These are phyloP conservation scores for Toxonevra muliebris DNA, from an alignment of 2,888 invertebrate genomes.

Conservation along the genomic window DNA sequence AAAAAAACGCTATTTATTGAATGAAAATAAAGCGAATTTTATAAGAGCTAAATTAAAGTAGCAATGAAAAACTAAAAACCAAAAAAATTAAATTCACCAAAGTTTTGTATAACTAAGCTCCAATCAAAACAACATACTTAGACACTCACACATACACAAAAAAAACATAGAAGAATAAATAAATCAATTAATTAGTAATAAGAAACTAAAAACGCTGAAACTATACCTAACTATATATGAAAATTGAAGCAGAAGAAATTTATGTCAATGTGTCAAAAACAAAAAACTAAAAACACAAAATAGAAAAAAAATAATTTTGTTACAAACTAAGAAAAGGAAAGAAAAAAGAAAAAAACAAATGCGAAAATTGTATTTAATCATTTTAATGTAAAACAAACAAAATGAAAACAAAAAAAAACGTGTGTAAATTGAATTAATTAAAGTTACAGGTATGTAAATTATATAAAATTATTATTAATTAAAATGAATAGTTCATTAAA, in stretches of 20 bases:
- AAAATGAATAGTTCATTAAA: no score
- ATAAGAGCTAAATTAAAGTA: not conserved
- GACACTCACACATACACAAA: conserved; percentile 14
- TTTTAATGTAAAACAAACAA: not conserved
- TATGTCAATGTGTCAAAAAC: no score
- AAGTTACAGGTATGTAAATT: conserved; percentile 10
- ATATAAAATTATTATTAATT: conserved; percentile 10
- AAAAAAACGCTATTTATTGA: not conserved
- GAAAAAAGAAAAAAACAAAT: no score
- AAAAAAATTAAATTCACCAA: not conserved
- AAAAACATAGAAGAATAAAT: conserved; percentile 15
- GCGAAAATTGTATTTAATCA: no score
- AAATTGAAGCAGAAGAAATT: no score
- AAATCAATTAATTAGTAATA: conserved; percentile 9
- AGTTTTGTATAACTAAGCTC: conserved; percentile 12
- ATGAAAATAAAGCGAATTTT: conserved; percentile 19
- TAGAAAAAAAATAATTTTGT: no score
- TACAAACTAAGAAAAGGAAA: no score
- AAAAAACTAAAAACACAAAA: no score
- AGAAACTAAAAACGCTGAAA: not conserved
- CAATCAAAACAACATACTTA: conserved; percentile 9
- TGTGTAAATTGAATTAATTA: conserved; percentile 6
- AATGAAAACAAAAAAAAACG: not conserved
- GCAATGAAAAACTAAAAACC: conserved; percentile 9
- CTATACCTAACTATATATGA: no score